phyloP scores from a whole-genome alignment of 2,888 invertebrate genomes.

The Subacronicta megacephala region DNA sequence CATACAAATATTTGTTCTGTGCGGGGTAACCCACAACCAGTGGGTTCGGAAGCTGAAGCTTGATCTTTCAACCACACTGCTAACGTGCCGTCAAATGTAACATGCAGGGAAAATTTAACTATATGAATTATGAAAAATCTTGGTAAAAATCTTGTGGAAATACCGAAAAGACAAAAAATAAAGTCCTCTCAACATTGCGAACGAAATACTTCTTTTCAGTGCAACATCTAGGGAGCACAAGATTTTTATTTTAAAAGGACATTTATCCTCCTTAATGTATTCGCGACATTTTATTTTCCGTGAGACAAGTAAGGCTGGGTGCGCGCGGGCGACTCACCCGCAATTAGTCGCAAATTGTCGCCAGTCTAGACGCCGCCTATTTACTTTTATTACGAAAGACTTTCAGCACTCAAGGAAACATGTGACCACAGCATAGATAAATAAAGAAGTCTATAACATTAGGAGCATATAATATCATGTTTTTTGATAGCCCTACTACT shows the following conservation, averaged over 20 bases:
- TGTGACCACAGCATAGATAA: not conserved
- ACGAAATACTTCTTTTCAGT: not conserved
- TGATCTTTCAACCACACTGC: no score
- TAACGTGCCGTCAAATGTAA: no score
- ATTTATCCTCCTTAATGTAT: constrained; percentile 41
- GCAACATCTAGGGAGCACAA: constrained; percentile 22
- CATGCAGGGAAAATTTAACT: no score
- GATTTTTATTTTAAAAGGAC: constrained; percentile 33
- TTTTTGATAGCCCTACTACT: no score
- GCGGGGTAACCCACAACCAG: no score
- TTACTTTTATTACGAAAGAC: constrained; percentile 36
- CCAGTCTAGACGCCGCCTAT: constrained; percentile 48
- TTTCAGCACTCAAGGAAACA: constrained; percentile 19
- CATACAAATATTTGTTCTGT: no score
- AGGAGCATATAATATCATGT: no score
- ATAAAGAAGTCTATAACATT: constrained; percentile 12
- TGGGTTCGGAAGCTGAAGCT: no score
- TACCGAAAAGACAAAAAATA: not conserved
- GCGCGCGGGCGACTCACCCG: constrained; percentile 30
- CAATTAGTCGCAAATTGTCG: constrained; percentile 56
- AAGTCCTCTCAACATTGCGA: not conserved
- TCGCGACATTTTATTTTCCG: constrained; percentile 27
- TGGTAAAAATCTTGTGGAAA: not conserved
- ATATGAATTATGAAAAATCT: no score
- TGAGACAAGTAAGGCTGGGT: constrained; percentile 23